Base-by-base conservation (phyloP, 2,888 invertebrate genomes). In the Leuctra nigra region DNA sequence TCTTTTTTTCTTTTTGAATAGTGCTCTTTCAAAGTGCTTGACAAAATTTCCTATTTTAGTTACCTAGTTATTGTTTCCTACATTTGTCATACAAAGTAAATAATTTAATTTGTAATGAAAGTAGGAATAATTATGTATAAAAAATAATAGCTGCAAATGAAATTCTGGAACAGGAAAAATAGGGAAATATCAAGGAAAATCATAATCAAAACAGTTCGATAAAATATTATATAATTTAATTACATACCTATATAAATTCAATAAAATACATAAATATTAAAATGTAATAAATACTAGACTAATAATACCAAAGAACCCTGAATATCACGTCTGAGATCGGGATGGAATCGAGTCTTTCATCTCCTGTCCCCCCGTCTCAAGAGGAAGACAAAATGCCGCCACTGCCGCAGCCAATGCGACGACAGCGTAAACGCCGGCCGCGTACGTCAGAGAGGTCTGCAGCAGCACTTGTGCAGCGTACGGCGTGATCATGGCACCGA, bases 401-500 rank as follows among this genome's bases (percentile, higher is more conserved):
- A 83, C 67, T 0, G 88, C 86, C 7, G 91, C 90, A 47, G 87
- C 67, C 1, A 91, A 62, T 1, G 90, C 89, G 1, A 88, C 82
- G n/a, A 78, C 64, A 0, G 86, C 85, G 68, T 93, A 93, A 11
- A 90, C 83, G 18, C 83, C 81, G 9, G 87, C 85, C 0, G 90
- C 87, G 56, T 84, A 76, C 1, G 80, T 75, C 58, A 89, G 74
- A 0, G 89, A 90, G 63, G 83, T 81, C 68, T 87, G 86, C 36
- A 90, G 73, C 54, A 91, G 73, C 29, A 91, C 92, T 81, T 95
- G 94, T 3, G 95, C 94, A 1, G 96, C 85, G 67, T 94, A 94
- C 0, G 95, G 95, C 0, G 95, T 95, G 14, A 91, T 75, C 88
- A 96, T 94, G 20, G 94, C 94, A 9, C 95, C 96, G 9, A 95